These are phyloP conservation scores for Sebastiscus tertius DNA, from an alignment of 2,797 vertebrate genomes.

Conservation along the genomic window DNA sequence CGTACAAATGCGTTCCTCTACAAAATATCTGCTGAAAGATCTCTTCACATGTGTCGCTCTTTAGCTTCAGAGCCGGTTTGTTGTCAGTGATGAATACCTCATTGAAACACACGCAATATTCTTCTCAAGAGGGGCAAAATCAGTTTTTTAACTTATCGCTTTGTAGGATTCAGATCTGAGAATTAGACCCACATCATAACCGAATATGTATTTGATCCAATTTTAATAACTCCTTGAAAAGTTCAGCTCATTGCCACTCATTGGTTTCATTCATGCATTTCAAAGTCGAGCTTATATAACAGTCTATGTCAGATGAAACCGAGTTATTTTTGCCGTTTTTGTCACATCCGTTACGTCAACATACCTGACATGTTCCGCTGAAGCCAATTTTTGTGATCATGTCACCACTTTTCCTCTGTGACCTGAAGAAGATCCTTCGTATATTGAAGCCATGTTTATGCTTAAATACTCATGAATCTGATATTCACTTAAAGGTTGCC, in stretches of 20 bases:
- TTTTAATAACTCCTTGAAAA: constrained; percentile 7
- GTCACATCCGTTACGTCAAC: constrained; percentile 35
- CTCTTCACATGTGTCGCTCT: background rate
- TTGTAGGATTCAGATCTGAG: constrained; percentile 10
- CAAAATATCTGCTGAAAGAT: constrained; percentile 18
- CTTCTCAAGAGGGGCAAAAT: background rate
- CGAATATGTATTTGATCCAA: constrained; percentile 1
- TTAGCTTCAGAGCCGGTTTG: constrained; percentile 2
- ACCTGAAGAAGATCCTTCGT: constrained; percentile 29
- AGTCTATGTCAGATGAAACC: constrained; percentile 3
- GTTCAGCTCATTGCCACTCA: background rate
- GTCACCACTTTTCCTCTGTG: constrained; percentile 47
- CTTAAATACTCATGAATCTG: constrained; percentile 37
- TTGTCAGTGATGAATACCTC: constrained; percentile 8
- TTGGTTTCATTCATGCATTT: constrained; percentile 9
- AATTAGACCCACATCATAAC: background rate
- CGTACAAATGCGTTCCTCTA: constrained; percentile 29
- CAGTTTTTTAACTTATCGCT: background rate
- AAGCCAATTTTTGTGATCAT: constrained; percentile 66
- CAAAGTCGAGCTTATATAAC: constrained; percentile 30
- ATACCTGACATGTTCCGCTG: constrained; percentile 36
- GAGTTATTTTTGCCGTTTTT: constrained; percentile 28
- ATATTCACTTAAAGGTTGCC: constrained; percentile 5
- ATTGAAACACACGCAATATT: constrained; percentile 3
- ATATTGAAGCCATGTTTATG: constrained; percentile 14